Conservation (phyloP, 2,797 vertebrate genomes). For the Microcaecilia unicolor region DNA sequence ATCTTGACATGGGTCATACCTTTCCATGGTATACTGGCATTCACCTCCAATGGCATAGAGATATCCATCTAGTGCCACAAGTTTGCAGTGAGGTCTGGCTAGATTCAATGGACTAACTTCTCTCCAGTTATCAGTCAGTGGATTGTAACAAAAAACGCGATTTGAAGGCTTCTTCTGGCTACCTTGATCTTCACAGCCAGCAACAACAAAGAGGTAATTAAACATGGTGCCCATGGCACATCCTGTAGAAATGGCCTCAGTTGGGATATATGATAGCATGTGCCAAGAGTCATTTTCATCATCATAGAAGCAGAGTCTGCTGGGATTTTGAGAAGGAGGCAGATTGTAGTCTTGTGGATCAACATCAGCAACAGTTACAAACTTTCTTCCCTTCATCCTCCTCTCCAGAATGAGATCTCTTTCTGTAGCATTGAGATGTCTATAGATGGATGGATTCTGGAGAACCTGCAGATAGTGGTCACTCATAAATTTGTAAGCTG, state of each 20-base stretch:
- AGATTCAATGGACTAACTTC: slow-evolving; percentile 82
- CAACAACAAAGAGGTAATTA: slow-evolving; percentile 85
- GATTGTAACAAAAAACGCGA: slow-evolving; percentile 87
- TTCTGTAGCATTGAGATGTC: slow-evolving; percentile 66
- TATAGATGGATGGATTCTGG: slow-evolving; percentile 61
- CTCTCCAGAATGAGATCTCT: slow-evolving; percentile 66
- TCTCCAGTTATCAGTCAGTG: slow-evolving; percentile 74
- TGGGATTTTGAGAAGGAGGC: slow-evolving; percentile 9
- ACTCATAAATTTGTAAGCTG: slow-evolving; percentile 79
- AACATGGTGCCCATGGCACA: slow-evolving; percentile 81
- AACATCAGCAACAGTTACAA: slow-evolving; percentile 70
- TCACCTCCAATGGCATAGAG: slow-evolving; percentile 90
- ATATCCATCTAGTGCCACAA: slow-evolving; percentile 76
- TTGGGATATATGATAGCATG: slow-evolving; percentile 60
- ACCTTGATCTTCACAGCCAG: slow-evolving; percentile 64
- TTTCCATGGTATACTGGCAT: slow-evolving; percentile 79
- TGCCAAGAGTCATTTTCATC: slow-evolving; percentile 64
- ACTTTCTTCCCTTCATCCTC: slow-evolving; percentile 59
- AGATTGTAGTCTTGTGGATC: slow-evolving; percentile 41
- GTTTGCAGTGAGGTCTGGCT: slow-evolving; percentile 79
- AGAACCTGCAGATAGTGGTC: slow-evolving; percentile 85
- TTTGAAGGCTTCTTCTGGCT: slow-evolving; percentile 59
- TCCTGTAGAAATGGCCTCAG: slow-evolving; percentile 69
- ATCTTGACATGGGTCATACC: slow-evolving; percentile 77
- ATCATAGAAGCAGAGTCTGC: slow-evolving; percentile 76